Evolutionary conservation across 2,888 invertebrate species (phyloP), one percentile per base, ranked within the genome.

Genomic region (Ephialtes manifestator): DNA sequence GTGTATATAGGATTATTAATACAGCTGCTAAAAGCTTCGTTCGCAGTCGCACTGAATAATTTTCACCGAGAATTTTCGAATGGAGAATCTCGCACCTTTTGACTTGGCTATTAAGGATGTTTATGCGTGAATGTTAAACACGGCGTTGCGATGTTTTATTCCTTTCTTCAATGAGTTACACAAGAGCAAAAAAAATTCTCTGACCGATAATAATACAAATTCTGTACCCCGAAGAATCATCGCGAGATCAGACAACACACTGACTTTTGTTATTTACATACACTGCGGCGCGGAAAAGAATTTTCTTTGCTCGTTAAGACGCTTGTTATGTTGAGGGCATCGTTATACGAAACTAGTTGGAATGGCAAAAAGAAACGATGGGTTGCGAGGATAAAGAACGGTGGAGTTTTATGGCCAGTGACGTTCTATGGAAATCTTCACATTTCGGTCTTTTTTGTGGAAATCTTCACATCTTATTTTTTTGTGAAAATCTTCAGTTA

Each of bases 11-110:
- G 55, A 81, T 80, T 79, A 84, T 80, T 74, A 78, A 51, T 77
- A 67, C 65, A 55, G 55, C 58, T 60, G 76, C 51, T 60, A 51
- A 86, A 83, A 72, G 86, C 86, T 83, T 87, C 80, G 80, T 87
- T 87, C 78, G 77, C 75, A 75, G 70, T 78, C 84, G 83, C 81
- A 81, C 76, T 82, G 86, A 87, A 88, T 87, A 88, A 81, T 63
- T 87, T 87, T 71, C 85, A 83, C 83, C 84, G 81, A 67, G 53
- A 18, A 77, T 60, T 65, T 74, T 85, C 77, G 70, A 83, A 76
- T 79, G 70, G 51, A 79, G 80, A 82, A 87, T 86, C 87, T 86
- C 87, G 86, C 78, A 87, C 79, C 65, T 87, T 83, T 83, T 78
- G 83, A 84, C 85, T 86, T 84, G 83, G 83, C 83, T 78, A 51